Evolutionary conservation across 1,140 invertebrate genomes (phyloP).

Genomic region (Melanaphis sacchari): DNA sequence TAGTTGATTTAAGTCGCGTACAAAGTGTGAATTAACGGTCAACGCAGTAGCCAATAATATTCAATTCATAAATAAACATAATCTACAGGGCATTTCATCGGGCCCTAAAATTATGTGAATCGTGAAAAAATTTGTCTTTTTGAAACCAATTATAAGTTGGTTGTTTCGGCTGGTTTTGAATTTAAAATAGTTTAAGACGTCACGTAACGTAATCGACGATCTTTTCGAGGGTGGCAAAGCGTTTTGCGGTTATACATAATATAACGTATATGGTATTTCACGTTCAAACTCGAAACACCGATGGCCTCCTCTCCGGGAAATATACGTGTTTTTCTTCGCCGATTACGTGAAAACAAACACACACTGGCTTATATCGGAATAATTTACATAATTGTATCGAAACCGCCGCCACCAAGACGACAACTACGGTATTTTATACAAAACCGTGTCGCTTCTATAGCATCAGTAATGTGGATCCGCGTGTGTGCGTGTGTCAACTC

Average conservation of each 20-base stretch:
- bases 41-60: neutral
- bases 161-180: neutral
- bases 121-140: neutral
- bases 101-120: neutral
- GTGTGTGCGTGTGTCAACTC: neutral
- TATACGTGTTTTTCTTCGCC: neutral
- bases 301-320: neutral
- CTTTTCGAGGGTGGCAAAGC: neutral
- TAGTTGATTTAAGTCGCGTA: neutral
- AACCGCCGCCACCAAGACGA: neutral
- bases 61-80: neutral
- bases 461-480: neutral
- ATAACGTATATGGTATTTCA: neutral
- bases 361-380: neutral
- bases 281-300: neutral
- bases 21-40: neutral
- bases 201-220: neutral
- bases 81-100: neutral
- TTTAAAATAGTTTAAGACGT: slow-evolving; percentile 14
- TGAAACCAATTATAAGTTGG: neutral
- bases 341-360: neutral
- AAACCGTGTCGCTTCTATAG: neutral
- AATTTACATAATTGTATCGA: slow-evolving; percentile 43
- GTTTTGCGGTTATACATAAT: neutral
- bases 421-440: neutral